These are phyloP conservation scores for Zosterops japonicus DNA, from an alignment of 2,113 vertebrate genomes.

Conservation along the genomic window DNA sequence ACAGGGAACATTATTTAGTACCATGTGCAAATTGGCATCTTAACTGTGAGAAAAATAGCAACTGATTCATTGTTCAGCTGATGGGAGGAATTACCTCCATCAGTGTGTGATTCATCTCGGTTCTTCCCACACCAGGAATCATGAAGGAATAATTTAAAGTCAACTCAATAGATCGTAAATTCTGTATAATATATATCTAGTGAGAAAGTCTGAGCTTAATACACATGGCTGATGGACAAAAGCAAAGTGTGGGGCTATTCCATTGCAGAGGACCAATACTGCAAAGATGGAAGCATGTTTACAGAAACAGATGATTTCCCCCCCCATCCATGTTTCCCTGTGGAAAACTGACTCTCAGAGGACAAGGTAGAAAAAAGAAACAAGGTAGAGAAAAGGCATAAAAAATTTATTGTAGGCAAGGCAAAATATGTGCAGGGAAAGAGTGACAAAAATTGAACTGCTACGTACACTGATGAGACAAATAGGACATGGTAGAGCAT, in stretches of 20 bases:
- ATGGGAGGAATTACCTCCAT: conserved; percentile 36
- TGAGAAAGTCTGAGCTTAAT: background rate
- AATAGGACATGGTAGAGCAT: background rate
- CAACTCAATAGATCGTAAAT: background rate
- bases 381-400: background rate
- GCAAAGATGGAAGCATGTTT: background rate
- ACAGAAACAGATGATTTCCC: background rate
- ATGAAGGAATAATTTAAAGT: background rate
- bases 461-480: background rate
- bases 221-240: background rate
- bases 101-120: conserved; percentile 18
- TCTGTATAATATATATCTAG: background rate
- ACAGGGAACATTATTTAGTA: conserved; percentile 6
- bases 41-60: conserved; percentile 6
- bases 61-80: conserved; percentile 41
- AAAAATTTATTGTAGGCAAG: background rate
- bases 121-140: conserved; percentile 17
- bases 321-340: background rate
- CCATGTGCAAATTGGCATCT: background rate
- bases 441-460: background rate
- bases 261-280: background rate
- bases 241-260: background rate
- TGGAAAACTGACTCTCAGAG: background rate
- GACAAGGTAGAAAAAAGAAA: background rate
- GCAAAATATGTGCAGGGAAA: background rate